A percentile compares a stretch with the other conserved stretches of the same genome.
These are phyloP conservation scores for Periplaneta americana DNA, from an alignment of 1,140 invertebrate genomes.

Conservation along the genomic window DNA sequence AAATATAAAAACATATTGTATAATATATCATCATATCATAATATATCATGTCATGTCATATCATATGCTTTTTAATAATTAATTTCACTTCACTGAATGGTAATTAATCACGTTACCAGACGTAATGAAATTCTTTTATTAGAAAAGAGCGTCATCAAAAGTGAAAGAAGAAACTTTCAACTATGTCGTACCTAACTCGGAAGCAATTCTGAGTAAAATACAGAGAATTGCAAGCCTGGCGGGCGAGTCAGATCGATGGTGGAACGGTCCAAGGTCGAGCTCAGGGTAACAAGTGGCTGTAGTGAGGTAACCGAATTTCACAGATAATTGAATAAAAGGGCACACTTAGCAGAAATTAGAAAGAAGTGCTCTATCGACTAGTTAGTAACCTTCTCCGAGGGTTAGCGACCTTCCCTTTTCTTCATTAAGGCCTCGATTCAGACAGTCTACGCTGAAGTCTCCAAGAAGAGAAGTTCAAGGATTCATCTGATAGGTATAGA, in stretches of 20 bases:
- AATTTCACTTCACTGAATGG: too few species aligned
- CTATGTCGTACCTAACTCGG: too few species aligned
- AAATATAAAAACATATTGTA: too few species aligned
- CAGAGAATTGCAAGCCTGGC: neutral
- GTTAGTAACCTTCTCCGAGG: neutral
- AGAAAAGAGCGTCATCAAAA: neutral
- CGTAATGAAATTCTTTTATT: neutral
- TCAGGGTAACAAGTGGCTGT: neutral
- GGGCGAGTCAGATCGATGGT: neutral
- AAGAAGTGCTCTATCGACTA: neutral
- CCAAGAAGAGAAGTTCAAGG: too few species aligned
- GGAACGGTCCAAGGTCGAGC: neutral
- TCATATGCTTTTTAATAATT: too few species aligned
- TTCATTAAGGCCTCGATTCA: too few species aligned
- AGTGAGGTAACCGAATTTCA: neutral
- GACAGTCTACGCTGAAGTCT: too few species aligned
- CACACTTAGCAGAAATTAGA: neutral
- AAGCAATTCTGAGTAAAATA: neutral
- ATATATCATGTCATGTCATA: too few species aligned
- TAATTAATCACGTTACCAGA: too few species aligned
- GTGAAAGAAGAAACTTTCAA: too few species aligned
- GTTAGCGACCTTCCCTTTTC: neutral
- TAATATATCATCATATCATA: too few species aligned
- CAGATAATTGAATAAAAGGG: neutral
- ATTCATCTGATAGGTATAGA: too few species aligned